phyloP scores from a whole-genome alignment of 2,113 vertebrate genomes.

The Melozone crissalis region DNA sequence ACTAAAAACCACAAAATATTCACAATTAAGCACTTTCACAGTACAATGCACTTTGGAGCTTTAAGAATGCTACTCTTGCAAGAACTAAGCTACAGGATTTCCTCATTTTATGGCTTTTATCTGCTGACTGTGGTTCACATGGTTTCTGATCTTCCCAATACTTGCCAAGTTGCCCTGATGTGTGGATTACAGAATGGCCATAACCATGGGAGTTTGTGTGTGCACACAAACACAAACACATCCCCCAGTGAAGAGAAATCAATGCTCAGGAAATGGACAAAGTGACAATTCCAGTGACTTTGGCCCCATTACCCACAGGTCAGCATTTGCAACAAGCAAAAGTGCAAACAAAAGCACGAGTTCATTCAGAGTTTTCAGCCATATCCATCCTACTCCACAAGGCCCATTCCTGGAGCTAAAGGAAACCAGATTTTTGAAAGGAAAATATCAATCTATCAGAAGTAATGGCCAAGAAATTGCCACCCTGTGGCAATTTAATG shows the following conservation, averaged over 20 bases:
- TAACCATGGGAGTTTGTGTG: neutral
- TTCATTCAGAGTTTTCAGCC: neutral
- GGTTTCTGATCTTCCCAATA: neutral
- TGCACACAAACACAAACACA: neutral
- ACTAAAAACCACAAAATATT: constrained; percentile 69
- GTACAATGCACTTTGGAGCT: neutral
- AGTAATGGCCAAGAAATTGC: constrained; percentile 25
- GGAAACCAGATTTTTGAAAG: neutral
- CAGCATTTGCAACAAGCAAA: neutral
- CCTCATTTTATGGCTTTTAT: constrained; percentile 18
- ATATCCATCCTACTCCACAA: neutral
- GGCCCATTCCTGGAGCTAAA: neutral
- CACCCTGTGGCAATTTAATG: constrained; percentile 42
- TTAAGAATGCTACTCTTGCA: neutral
- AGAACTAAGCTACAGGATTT: constrained; percentile 10
- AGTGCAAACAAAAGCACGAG: neutral
- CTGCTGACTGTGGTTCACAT: constrained; percentile 26
- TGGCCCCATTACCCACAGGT: neutral
- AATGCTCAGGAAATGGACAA: neutral
- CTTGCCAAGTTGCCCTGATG: neutral
- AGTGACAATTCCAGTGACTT: neutral
- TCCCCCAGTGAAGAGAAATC: neutral
- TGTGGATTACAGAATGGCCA: neutral
- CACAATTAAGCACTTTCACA: neutral
- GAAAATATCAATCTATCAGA: neutral